A percentile compares a stretch with the other conserved stretches of the same genome.
These are phyloP conservation scores for Oligia fasciuncula DNA, from an alignment of 2,888 invertebrate species.

Conservation along the genomic window DNA sequence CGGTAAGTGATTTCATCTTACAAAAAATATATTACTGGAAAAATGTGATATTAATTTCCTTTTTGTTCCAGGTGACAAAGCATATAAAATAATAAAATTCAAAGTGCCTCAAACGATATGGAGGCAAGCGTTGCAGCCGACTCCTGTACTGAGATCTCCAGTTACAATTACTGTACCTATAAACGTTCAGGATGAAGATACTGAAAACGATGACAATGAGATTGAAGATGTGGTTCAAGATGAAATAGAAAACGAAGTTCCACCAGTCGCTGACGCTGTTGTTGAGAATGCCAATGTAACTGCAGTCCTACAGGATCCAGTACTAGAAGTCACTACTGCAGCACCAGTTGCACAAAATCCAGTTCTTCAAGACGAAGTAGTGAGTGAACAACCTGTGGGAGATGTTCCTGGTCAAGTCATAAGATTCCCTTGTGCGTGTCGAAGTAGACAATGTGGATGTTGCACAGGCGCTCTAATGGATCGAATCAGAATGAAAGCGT, in stretches of 20 bases:
- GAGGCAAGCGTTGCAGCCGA: conserved; percentile 81
- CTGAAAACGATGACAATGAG: conserved; percentile 60
- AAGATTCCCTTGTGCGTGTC: conserved; percentile 91
- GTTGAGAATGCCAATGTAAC: conserved; percentile 59
- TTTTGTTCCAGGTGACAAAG: conserved; percentile 69
- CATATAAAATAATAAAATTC: conserved; percentile 80
- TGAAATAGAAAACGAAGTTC: conserved; percentile 67
- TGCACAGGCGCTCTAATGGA: conserved; percentile 92
- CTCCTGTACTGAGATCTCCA: conserved; percentile 83
- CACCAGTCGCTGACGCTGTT: conserved; percentile 57
- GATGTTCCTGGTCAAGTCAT: conserved; percentile 85
- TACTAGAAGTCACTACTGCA: conserved; percentile 60
- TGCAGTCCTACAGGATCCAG: conserved; percentile 63
- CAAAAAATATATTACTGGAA: background rate
- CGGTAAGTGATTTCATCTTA: conserved; percentile 67
- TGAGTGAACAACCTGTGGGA: conserved; percentile 60
- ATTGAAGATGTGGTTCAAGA: conserved; percentile 58
- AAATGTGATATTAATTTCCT: background rate
- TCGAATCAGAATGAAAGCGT: conserved; percentile 93
- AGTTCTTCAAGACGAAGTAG: conserved; percentile 70
- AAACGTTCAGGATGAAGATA: conserved; percentile 80
- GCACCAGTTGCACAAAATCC: conserved; percentile 70
- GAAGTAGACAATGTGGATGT: conserved; percentile 91
- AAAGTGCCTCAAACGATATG: conserved; percentile 80
- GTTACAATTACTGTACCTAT: conserved; percentile 84